These are phyloP conservation scores for Atethmia centrago DNA, from an alignment of 2,888 invertebrate species.

Conservation along the genomic window DNA sequence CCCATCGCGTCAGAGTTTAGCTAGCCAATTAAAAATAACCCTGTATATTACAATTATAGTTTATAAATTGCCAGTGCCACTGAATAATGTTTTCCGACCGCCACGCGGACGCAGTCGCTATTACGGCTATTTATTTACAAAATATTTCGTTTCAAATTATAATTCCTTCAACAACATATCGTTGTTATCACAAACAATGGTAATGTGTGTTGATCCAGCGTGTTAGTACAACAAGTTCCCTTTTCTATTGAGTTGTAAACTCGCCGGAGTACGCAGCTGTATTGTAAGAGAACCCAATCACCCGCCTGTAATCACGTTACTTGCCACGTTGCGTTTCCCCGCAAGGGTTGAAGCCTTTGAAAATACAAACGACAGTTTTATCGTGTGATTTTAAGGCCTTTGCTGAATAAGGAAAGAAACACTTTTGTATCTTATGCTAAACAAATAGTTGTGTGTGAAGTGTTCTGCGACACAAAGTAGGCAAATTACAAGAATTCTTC, in stretches of 20 bases:
- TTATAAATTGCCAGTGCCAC: background rate
- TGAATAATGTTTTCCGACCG: background rate
- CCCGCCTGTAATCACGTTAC: constrained; percentile 78
- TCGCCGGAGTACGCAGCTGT: constrained; percentile 45
- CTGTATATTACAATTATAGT: too few species aligned
- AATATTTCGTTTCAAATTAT: constrained; percentile 2
- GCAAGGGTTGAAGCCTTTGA: constrained; percentile 64
- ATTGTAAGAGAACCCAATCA: constrained; percentile 73
- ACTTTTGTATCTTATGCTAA: background rate
- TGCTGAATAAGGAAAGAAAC: background rate
- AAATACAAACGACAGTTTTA: constrained; percentile 24
- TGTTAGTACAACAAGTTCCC: constrained; percentile 34
- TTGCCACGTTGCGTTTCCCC: constrained; percentile 65
- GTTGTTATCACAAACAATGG: constrained; percentile 26
- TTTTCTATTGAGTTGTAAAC: constrained; percentile 57
- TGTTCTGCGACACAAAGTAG: background rate
- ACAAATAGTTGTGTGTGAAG: background rate
- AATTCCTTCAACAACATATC: constrained; percentile 11
- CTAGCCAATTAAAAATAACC: too few species aligned
- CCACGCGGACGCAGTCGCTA: background rate
- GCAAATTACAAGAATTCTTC: background rate
- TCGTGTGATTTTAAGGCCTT: constrained; percentile 2
- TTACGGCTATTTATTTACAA: constrained; percentile 4
- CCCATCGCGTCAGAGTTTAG: too few species aligned
- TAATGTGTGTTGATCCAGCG: constrained; percentile 30